Evolutionary conservation across 2,113 vertebrate genomes (phyloP), one percentile per base, ranked within the genome.

Genomic region (Atrichornis clamosus): DNA sequence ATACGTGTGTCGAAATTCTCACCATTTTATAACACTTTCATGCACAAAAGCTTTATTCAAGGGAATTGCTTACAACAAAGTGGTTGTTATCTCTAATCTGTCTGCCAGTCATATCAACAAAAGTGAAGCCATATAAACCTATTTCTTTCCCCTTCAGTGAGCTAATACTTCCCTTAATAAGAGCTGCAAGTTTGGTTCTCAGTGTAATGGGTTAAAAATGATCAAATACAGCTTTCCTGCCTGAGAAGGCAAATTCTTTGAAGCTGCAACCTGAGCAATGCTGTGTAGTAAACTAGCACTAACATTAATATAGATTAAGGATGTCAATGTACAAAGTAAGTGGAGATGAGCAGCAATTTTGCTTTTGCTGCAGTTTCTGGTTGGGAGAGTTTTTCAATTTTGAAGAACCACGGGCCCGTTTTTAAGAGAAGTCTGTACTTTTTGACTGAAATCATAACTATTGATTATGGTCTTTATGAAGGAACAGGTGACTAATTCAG

Each of bases 21-120:
- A 65, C 37, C n/a, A 32, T 63, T 91, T 93, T 23, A 46, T 69
- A 95, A 85, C 94, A 94, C 32, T 92, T 84, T 17, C 58, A 50
- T n/a, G 68, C 91, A 86, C 75, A 88, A 89, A 94, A 69, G 79
- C 89, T 93, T 90, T 74, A 78, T 93, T 91, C 63, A 81, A 49
- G 63, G 84, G 93, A 95, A 93, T 85, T 91, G 63, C 92, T 95
- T 74, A 52, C 94, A 83, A 37, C 78, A 81, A 89, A 89, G 94
- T 84, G 88, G 47, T 89, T 93, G 74, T 93, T 96, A 90, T 85
- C 79, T 55, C 72, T 95, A 82, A 95, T 95, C 82, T 92, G 67
- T 53, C 85, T 96, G 87, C 89, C 84, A 96, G 46, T 73, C 84
- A 68, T 32, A 46, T 24, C 84, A 82, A 77, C 88, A 91, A 7